Evolutionary conservation across 1,140 invertebrate species (phyloP), one percentile per base, ranked within the genome.

Genomic region (Drosophila nikananu): DNA sequence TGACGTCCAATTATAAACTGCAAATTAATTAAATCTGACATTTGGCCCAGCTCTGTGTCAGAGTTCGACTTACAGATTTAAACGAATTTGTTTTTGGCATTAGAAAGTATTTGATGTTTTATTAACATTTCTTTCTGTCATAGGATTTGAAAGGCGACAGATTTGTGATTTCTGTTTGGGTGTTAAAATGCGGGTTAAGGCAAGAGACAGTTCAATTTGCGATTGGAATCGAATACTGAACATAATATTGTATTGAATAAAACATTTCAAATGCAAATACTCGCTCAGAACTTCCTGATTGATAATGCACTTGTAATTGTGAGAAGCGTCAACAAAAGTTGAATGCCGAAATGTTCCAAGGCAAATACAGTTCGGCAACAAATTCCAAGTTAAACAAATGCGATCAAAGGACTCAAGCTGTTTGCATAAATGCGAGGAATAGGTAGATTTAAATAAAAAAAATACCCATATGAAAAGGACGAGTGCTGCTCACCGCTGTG

Each of bases 401-500:
- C 13, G 27, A 32, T 60, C 52, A 37, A 73, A 42, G 35, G 21
- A 37, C 15, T n/a, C 15, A 23, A 30, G 15, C 19, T 32, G 62
- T 23, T 42, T 42, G 39, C 37, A 57, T 25, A 57, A 39, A 39
- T 23, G 5, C 15, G 8, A 15, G 15, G 13, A 19, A 32, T 23
- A n/a, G 30, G 5, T 13, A 10, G 6, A 55, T 55, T 55, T 23
- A n/a, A 55, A 37, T 17, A 4, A 2, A 0, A 1, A 1, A 61
- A 61, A 19, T 42, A 6, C 5, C 7, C n/a, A 13, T 30, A 3
- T 13, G 27, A 62, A 71, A 15, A 10, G 27, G 6, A 46, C 46
- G 21, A 39, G 21, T 23, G 54, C 21, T 51, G 54, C 67, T 73
- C 41, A 73, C 70, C 70, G 35, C 23, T 30, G 21, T 32, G 27